These are phyloP conservation scores for Zaprionus taronus DNA, from an alignment of 1,140 invertebrate species.

Conservation along the genomic window DNA sequence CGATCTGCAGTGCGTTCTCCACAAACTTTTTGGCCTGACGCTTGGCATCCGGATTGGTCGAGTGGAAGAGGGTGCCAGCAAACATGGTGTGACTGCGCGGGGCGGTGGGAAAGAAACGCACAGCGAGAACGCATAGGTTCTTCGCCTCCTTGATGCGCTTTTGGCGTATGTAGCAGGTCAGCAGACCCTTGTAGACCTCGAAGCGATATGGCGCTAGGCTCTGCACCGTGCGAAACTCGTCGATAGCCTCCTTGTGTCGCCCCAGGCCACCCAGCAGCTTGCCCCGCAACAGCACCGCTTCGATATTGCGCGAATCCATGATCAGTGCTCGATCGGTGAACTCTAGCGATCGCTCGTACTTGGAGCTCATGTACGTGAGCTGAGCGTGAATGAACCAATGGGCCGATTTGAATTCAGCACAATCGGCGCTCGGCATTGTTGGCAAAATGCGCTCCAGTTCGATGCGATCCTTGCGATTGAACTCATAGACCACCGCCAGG, in stretches of 20 bases:
- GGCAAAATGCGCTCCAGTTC: conserved; percentile 85
- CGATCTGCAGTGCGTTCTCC: conserved; percentile 68
- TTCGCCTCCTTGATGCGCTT: conserved; percentile 72
- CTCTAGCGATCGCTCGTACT: conserved; percentile 86
- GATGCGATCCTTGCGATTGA: conserved; percentile 81
- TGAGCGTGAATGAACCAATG: conserved; percentile 89
- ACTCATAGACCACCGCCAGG: conserved; percentile 85
- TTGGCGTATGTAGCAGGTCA: conserved; percentile 64
- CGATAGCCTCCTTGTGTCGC: conserved; percentile 88
- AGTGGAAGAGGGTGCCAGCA: conserved; percentile 59
- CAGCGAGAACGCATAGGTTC: conserved; percentile 57
- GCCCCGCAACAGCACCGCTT: conserved; percentile 89
- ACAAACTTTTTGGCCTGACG: conserved; percentile 66
- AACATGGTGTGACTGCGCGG: conserved; percentile 74
- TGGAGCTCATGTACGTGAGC: conserved; percentile 85
- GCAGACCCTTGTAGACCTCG: conserved; percentile 74
- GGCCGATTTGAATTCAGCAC: conserved; percentile 86
- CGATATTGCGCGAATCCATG: conserved; percentile 86
- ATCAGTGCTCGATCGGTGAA: conserved; percentile 87
- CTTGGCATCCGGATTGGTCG: conserved; percentile 39
- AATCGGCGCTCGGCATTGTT: conserved; percentile 67
- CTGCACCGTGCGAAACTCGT: conserved; percentile 89
- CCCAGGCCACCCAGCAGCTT: conserved; percentile 88
- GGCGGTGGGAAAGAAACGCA: conserved; percentile 64
- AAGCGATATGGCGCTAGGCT: conserved; percentile 85